Base-by-base conservation (phyloP, 2,797 vertebrate species). In the Mareca penelope region DNA sequence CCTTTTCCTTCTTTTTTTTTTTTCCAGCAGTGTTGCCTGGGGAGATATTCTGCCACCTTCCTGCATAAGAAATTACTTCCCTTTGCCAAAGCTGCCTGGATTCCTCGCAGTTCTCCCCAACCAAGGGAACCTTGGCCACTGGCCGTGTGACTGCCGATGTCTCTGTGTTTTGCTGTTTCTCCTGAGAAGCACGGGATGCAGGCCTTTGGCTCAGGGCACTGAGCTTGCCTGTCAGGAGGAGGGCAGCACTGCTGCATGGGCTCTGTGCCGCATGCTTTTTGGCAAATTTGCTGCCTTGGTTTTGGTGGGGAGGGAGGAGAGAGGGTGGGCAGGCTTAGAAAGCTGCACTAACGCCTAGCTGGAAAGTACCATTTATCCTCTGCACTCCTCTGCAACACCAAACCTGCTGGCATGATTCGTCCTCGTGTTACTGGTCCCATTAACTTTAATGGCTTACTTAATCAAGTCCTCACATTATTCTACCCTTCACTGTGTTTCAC, bases 371-470 rank as follows among this genome's bases (percentile, higher is more conserved):
- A n/a, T 71, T 86, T 94, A 68, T 68, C n/a, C 11, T 75, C 68
- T 17, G 56, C 28, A 16, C 53, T 90, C 65, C 46, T 55, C 87
- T 93, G 67, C 78, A 86, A 77, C 95, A 37, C 78, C 85, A 18
- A 42, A 50, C 16, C 86, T 59, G 19, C 57, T 90, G 80, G 37
- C 37, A 39, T 55, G 52, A 80, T 88, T 88, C 84, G 42, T 88
- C 78, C 78, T 80, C 24, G 0, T 75, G 80, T 73, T 68, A 93
- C 78, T 75, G 42, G 44, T 90, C 85, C 75, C 70, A 57, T 92
- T 92, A 79, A 77, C 63, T 95, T 77, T 68, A 90, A 94, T 80
- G 83, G 77, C 53, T 93, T 88, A 55, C 69, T 70, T 94, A 91
- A 92, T 94, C 93, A 81, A 84, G 9, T 52, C 81, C 79, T 95